These are phyloP conservation scores for Xiphias gladius DNA, from an alignment of 2,113 vertebrate species.

Conservation along the genomic window DNA sequence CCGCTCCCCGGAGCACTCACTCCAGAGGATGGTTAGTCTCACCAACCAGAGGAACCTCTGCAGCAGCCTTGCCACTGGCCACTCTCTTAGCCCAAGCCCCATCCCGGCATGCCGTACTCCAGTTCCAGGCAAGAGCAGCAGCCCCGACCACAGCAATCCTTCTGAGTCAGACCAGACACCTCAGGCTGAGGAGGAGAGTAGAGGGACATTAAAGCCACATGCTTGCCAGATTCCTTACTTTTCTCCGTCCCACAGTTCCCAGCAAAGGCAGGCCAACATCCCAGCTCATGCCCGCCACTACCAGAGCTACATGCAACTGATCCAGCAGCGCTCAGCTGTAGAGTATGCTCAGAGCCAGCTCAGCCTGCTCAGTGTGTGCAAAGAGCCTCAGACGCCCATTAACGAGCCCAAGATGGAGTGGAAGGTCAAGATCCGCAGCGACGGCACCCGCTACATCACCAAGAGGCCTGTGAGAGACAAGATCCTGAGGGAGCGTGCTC, in stretches of 20 bases:
- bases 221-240: slow-evolving; percentile 87
- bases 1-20: slow-evolving; percentile 92
- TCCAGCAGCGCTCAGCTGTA: slow-evolving; percentile 95
- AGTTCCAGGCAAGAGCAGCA: slow-evolving; percentile 80
- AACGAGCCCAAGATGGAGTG: slow-evolving; percentile 95
- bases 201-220: slow-evolving; percentile 67
- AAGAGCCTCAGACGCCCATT: slow-evolving; percentile 85
- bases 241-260: slow-evolving; percentile 91
- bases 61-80: slow-evolving; percentile 78
- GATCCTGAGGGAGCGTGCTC: slow-evolving; percentile 94
- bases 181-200: slow-evolving; percentile 81
- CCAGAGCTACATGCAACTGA: slow-evolving; percentile 98
- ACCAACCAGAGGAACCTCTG: slow-evolving; percentile 94
- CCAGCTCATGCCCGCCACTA: slow-evolving; percentile 94
- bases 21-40: slow-evolving; percentile 91
- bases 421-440: slow-evolving; percentile 97
- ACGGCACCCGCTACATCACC: slow-evolving; percentile 96
- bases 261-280: slow-evolving; percentile 89
- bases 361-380: slow-evolving; percentile 91
- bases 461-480: slow-evolving; percentile 96
- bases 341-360: slow-evolving; percentile 96
- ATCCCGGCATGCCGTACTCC: slow-evolving; percentile 81
- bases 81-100: slow-evolving; percentile 60
- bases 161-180: slow-evolving; percentile 76
- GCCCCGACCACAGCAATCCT: slow-evolving; percentile 81